Conservation (phyloP, 1,140 invertebrate species). For the Drosophila sp. region DNA sequence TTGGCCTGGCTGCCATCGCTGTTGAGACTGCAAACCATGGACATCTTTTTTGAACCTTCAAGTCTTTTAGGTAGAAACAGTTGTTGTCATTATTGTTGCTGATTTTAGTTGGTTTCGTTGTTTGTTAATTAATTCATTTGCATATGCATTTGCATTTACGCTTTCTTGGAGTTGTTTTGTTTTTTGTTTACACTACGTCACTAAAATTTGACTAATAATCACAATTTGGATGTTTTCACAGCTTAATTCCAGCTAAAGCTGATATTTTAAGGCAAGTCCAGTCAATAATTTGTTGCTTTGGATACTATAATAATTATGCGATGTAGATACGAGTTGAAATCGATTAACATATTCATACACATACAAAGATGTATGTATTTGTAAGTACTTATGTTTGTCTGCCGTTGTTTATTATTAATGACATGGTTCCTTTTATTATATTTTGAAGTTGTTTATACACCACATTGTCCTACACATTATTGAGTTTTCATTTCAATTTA, state of each 20-base stretch:
- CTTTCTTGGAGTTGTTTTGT: constrained; percentile 6
- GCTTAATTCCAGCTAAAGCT: constrained; percentile 50
- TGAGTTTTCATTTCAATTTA: constrained; percentile 23
- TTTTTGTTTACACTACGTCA: constrained; percentile 35
- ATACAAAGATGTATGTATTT: constrained; percentile 3
- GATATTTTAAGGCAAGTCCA: constrained; percentile 77
- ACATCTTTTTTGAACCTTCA: constrained; percentile 52
- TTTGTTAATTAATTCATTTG: constrained; percentile 7
- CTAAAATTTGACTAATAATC: constrained; percentile 74
- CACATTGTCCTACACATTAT: constrained; percentile 2
- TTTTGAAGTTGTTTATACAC: not conserved
- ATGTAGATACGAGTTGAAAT: too few species aligned
- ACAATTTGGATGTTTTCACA: constrained; percentile 64
- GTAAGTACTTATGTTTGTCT: not conserved
- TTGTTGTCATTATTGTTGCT: constrained; percentile 9
- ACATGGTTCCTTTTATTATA: not conserved
- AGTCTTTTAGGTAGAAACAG: not conserved
- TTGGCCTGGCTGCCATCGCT: constrained; percentile 59
- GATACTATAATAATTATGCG: constrained; percentile 6
- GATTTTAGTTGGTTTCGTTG: constrained; percentile 5
- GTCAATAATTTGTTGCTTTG: constrained; percentile 50
- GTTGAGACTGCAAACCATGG: constrained; percentile 72
- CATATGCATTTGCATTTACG: constrained; percentile 16
- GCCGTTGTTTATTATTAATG: constrained; percentile 10
- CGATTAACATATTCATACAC: constrained; percentile 21